Conservation (phyloP, 2,113 vertebrate genomes). For the Xiphophorus couchianus region DNA sequence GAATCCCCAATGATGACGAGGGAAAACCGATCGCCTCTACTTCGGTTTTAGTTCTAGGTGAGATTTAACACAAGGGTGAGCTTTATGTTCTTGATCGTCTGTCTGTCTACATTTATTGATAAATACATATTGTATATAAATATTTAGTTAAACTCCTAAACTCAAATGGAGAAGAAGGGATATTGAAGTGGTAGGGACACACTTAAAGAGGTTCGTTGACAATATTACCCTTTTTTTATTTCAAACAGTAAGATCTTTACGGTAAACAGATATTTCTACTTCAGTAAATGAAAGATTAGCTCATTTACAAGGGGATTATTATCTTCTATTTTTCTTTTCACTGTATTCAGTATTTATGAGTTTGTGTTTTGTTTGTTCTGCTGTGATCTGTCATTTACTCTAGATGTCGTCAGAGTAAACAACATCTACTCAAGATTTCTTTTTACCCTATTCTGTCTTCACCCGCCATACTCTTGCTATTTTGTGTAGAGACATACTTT, state of each 20-base stretch:
- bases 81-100: not conserved
- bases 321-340: not conserved
- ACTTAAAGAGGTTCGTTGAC: too few species aligned
- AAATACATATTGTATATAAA: too few species aligned
- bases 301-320: too few species aligned
- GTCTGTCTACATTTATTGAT: not conserved
- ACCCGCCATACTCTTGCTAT: not conserved
- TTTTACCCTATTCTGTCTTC: not conserved
- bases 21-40: constrained; percentile 40
- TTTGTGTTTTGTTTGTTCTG: not conserved
- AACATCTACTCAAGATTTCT: not conserved
- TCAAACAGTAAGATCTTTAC: not conserved
- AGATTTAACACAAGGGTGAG: constrained; percentile 50
- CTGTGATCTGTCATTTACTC: too few species aligned
- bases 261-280: not conserved
- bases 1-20: constrained; percentile 66
- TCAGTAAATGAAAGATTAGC: not conserved
- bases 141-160: too few species aligned
- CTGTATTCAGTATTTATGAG: not conserved
- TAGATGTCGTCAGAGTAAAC: too few species aligned
- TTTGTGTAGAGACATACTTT: too few species aligned
- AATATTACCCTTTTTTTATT: not conserved
- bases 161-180: too few species aligned
- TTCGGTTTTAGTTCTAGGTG: constrained; percentile 86
- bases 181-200: too few species aligned